These are phyloP conservation scores for Pampus argenteus DNA, from an alignment of 2,797 vertebrate species.

Conservation along the genomic window DNA sequence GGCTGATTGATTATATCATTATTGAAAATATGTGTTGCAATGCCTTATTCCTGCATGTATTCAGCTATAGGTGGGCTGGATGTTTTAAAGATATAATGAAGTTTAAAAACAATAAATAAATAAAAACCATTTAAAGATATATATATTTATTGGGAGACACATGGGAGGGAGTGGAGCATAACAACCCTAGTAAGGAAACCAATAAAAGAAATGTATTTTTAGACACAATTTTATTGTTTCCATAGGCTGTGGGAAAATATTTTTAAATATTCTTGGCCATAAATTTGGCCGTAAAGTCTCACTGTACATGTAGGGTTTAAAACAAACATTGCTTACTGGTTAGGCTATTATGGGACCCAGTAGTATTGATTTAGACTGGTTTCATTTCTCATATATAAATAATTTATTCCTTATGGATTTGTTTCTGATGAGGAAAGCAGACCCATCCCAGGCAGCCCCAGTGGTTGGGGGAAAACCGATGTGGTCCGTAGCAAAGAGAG, in stretches of 20 bases:
- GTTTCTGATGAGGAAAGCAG: slow-evolving; percentile 45
- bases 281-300: neutral
- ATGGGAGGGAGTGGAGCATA: no score
- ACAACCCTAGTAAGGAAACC: no score
- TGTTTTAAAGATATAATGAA: neutral
- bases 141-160: no score
- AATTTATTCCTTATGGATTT: slow-evolving; percentile 21
- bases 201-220: no score
- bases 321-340: no score
- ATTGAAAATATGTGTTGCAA: neutral
- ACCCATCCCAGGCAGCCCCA: neutral
- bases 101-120: neutral
- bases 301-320: no score
- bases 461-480: slow-evolving; percentile 35
- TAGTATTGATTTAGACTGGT: slow-evolving; percentile 17
- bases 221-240: neutral
- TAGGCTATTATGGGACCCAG: neutral
- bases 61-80: neutral
- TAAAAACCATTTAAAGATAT: no score
- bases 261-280: neutral
- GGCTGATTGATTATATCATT: neutral
- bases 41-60: neutral
- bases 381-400: no score
- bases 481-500: slow-evolving; percentile 6
- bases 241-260: neutral